Evolutionary conservation across 2,113 vertebrate genomes (phyloP).

Genomic region (Verasper variegatus): DNA sequence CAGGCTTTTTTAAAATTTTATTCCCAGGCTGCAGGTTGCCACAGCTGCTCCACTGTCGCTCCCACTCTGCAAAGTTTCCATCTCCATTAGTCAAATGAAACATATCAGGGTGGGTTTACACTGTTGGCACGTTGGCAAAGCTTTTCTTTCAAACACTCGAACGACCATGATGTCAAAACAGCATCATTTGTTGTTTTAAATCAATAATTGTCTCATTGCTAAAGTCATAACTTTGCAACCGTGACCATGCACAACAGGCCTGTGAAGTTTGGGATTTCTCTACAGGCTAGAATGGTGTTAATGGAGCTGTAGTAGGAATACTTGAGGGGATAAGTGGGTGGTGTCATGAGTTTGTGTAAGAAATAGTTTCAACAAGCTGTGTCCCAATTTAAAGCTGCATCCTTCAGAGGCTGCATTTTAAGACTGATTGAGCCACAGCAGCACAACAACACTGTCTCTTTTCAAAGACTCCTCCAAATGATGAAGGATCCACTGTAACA

Average conservation of each 20-base stretch:
- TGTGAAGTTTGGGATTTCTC: no score
- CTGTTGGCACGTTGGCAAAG: not conserved
- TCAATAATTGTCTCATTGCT: no score
- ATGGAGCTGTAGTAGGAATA: not conserved
- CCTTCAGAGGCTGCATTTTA: no score
- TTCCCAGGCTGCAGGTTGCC: constrained; percentile 55
- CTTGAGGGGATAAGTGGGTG: not conserved
- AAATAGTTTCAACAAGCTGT: not conserved
- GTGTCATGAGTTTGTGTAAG: not conserved
- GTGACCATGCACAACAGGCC: not conserved
- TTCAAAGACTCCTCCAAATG: no score
- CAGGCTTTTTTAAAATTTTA: constrained; percentile 29
- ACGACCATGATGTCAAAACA: no score
- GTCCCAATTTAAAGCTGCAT: no score
- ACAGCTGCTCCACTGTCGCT: constrained; percentile 52
- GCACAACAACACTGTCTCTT: no score
- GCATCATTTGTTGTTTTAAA: not conserved
- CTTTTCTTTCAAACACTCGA: not conserved
- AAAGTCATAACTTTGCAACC: not conserved
- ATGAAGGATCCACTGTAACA: not conserved
- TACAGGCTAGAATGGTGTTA: not conserved
- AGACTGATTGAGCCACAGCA: no score
- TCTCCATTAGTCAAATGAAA: constrained; percentile 43
- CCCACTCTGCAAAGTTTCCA: constrained; percentile 46
- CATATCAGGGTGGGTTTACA: not conserved